A percentile compares a stretch with the other conserved stretches of the same genome.
Conservation (phyloP, 2,113 vertebrate species). For the Callionymus lyra region DNA sequence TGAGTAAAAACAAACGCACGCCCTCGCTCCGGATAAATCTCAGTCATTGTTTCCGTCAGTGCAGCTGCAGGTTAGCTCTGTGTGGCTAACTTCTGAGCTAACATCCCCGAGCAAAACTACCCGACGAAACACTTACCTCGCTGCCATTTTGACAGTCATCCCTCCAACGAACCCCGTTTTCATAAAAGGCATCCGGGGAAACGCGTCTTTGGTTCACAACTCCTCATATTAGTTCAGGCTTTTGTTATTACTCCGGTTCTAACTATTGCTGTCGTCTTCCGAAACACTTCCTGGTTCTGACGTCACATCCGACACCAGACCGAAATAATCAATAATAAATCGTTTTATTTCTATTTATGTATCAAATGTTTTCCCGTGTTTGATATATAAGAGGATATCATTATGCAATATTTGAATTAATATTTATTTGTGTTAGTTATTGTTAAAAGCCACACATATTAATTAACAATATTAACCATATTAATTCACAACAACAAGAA, state of each 20-base stretch:
- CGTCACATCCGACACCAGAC: conserved; percentile 39
- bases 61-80: conserved; percentile 22
- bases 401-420: too few species aligned
- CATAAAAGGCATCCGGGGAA: conserved; percentile 1
- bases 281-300: conserved; percentile 36
- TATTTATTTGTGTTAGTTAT: too few species aligned
- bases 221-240: background rate
- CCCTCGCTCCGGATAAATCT: too few species aligned
- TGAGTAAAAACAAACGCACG: too few species aligned
- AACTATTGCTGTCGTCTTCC: conserved; percentile 9
- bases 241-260: conserved; percentile 6
- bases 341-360: too few species aligned
- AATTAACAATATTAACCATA: too few species aligned
- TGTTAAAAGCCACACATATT: too few species aligned
- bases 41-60: background rate
- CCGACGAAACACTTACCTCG: conserved; percentile 33
- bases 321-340: too few species aligned
- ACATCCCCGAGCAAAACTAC: conserved; percentile 6
- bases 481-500: too few species aligned
- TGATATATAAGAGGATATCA: too few species aligned
- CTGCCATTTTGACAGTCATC: conserved; percentile 24
- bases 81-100: conserved; percentile 21
- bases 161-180: conserved; percentile 3
- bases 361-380: too few species aligned
- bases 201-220: background rate